A percentile compares a stretch with the other conserved stretches of the same genome.
Conservation (phyloP, 2,888 invertebrate genomes). For the Caenorhabditis sp. region DNA sequence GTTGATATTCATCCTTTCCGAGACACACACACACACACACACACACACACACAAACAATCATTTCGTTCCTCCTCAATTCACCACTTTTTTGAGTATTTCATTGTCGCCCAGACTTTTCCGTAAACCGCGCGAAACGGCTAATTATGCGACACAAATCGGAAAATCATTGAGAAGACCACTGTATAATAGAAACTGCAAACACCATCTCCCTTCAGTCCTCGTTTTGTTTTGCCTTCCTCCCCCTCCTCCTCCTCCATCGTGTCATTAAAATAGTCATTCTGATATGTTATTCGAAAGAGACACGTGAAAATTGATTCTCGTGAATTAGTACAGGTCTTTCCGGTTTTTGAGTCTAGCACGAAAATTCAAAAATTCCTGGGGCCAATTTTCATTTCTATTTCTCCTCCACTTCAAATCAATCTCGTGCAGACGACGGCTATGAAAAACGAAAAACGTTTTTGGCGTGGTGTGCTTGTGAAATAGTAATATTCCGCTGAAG, state of each 20-base stretch:
- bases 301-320: neutral
- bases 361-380: neutral
- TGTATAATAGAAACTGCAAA: conserved; percentile 55
- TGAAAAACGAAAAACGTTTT: conserved; percentile 11
- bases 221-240: conserved; percentile 27
- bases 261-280: neutral
- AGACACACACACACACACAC: conserved; percentile 3
- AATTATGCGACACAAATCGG: conserved; percentile 56
- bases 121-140: conserved; percentile 55
- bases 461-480: neutral
- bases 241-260: neutral
- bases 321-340: neutral
- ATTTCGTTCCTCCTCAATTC: conserved; percentile 12
- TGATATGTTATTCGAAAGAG: neutral
- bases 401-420: neutral
- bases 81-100: conserved; percentile 23
- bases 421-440: neutral
- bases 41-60: conserved; percentile 18
- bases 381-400: conserved; percentile 16
- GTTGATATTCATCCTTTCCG: conserved; percentile 36
- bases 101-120: conserved; percentile 46
- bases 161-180: conserved; percentile 46
- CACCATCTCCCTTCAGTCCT: conserved; percentile 20
- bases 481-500: conserved; percentile 30
- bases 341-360: conserved; percentile 1